Conservation (phyloP, 2,888 invertebrate species). For the Zhengitettix transpicula region DNA sequence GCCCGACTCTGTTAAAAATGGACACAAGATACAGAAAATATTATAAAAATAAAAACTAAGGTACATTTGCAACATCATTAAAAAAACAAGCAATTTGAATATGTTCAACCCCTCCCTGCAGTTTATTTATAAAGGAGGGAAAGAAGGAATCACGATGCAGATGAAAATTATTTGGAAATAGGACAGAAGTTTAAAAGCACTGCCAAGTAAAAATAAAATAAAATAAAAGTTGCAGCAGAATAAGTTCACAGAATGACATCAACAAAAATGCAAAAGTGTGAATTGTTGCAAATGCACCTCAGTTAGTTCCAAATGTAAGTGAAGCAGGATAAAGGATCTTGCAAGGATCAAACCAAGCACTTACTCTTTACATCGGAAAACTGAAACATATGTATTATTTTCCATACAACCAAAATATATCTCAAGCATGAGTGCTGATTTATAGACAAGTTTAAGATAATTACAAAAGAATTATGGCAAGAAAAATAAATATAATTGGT, state of each 20-base stretch:
- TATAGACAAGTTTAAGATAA: no score
- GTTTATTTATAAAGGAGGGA: neutral
- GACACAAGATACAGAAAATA: slow-evolving; percentile 12
- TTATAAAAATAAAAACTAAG: slow-evolving; percentile 16
- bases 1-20: slow-evolving; percentile 57
- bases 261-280: slow-evolving; percentile 16
- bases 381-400: no score
- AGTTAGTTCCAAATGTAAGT: slow-evolving; percentile 20
- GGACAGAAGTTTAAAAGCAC: neutral
- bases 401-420: no score
- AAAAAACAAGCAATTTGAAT: neutral
- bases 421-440: no score
- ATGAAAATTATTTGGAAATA: neutral
- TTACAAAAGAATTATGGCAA: no score
- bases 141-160: neutral
- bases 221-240: slow-evolving; percentile 2
- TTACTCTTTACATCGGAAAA: no score
- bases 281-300: slow-evolving; percentile 31
- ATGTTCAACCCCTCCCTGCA: slow-evolving; percentile 6
- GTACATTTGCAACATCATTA: slow-evolving; percentile 29
- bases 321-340: slow-evolving; percentile 6
- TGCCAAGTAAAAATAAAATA: slow-evolving; percentile 1
- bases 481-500: no score
- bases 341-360: no score
- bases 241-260: slow-evolving; percentile 2